A percentile compares a stretch with the other conserved stretches of the same genome.
Evolutionary conservation across 1,140 invertebrate genomes (phyloP).

Genomic region (Aethina tumida): DNA sequence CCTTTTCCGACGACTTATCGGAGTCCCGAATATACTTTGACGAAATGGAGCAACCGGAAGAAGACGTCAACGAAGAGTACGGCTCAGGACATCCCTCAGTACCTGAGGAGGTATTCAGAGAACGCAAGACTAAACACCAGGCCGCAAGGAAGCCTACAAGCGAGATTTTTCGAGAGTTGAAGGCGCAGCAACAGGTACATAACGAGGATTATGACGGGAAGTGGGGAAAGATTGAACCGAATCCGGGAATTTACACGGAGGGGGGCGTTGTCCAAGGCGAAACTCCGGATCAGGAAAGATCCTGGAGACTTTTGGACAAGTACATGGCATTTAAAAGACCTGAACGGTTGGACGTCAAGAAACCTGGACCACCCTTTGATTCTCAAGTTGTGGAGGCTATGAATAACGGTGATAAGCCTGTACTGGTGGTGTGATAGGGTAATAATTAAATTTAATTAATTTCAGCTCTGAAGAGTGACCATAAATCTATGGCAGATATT

Average conservation of each 20-base stretch:
- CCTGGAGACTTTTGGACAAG: slow-evolving; percentile 36
- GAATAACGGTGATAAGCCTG: slow-evolving; percentile 14
- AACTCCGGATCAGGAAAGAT: slow-evolving; percentile 4
- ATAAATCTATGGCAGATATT: slow-evolving; percentile 6
- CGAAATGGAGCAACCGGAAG: slow-evolving; percentile 29
- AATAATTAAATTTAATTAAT: neutral
- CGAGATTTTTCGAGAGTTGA: slow-evolving; percentile 27
- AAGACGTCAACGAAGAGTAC: slow-evolving; percentile 13
- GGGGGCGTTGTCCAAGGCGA: slow-evolving; percentile 45
- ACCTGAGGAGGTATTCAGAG: slow-evolving; percentile 12
- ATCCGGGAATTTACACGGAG: slow-evolving; percentile 46
- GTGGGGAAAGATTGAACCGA: slow-evolving; percentile 3
- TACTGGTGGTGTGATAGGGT: neutral
- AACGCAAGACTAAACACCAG: slow-evolving; percentile 9
- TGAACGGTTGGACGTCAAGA: slow-evolving; percentile 88
- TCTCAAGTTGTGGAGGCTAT: slow-evolving; percentile 28
- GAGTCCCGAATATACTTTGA: slow-evolving; percentile 44
- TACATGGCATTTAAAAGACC: slow-evolving; percentile 68
- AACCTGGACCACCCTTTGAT: slow-evolving; percentile 73
- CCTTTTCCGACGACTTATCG: slow-evolving; percentile 33
- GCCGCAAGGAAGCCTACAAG: slow-evolving; percentile 2
- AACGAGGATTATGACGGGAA: slow-evolving; percentile 10
- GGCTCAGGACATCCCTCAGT: slow-evolving; percentile 11
- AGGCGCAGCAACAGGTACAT: slow-evolving; percentile 19
- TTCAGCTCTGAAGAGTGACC: slow-evolving; percentile 7